Base-by-base conservation (phyloP, 2,888 invertebrate genomes). In the Sicus ferrugineus region DNA sequence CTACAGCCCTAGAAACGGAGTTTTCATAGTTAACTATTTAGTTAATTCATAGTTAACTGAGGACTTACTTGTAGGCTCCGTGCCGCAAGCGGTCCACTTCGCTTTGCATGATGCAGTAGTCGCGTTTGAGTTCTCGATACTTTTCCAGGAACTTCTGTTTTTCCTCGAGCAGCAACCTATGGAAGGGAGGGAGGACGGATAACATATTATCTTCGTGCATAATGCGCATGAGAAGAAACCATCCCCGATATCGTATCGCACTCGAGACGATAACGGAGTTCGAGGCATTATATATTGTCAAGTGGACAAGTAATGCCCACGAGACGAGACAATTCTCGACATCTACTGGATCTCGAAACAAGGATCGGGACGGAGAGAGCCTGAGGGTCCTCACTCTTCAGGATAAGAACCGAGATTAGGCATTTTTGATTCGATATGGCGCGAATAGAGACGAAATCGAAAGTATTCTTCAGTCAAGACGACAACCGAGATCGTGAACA, bases 41-140 rank as follows among this genome's bases (percentile, higher is more conserved):
- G 58, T 21, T 67, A 19, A n/a, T 66, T 11, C 14, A 31, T 5
- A 4, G 31, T 16, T 2, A 11, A 21, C 3, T 11, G 3, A n/a
- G 23, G n/a, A 34, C 11, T 63, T 68, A 75, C 76, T 70, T 73
- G 48, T 67, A 69, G 14, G 73, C 50, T 31, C 70, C 67, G 54
- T 50, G 7, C 58, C 73, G 76, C 0, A 78, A 64, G 1, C 77
- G 74, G 0, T 75, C 74, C 72, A 82, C 65, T 61, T 80, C 77
- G 5, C 34, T 30, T 26, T 80, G 76, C 14, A 84, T 48, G 2
- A 76, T 31, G 6, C 59, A 30, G 68, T 79, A 76, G 46, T 80
- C 79, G n/a, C 67, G 70, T 42, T 72, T 71, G 0, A 81, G 70
- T 4, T 72, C 67, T 4, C 71, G 71, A 9, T 74, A 69, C 2